phyloP scores from a whole-genome alignment of 2,113 vertebrate genomes.

The Psammodynastes pulverulentus region DNA sequence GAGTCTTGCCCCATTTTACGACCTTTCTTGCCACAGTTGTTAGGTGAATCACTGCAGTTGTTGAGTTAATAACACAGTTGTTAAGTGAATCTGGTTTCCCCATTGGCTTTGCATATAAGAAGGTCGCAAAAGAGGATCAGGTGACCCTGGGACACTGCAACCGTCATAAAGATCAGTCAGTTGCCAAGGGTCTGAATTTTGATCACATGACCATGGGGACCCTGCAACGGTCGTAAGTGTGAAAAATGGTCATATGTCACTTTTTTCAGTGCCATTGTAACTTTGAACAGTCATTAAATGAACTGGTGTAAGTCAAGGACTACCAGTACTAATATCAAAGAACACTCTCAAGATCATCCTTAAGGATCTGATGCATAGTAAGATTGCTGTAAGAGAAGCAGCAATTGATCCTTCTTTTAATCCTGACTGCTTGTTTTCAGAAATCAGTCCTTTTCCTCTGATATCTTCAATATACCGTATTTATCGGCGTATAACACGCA shows the following conservation, averaged over 20 bases:
- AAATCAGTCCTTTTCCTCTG: not conserved
- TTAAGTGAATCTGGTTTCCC: not conserved
- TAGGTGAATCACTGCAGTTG: not conserved
- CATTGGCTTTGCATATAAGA: not conserved
- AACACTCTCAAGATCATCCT: not conserved
- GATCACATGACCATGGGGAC: too few relatives aligned
- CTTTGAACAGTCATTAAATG: not conserved
- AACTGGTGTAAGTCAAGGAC: not conserved
- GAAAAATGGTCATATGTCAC: not conserved
- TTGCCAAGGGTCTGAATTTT: too few relatives aligned
- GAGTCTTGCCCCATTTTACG: not conserved
- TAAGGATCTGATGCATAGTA: not conserved
- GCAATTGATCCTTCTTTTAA: not conserved
- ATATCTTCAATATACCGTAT: too few relatives aligned
- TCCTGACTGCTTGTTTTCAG: not conserved
- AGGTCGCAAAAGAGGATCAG: not conserved
- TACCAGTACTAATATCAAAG: not conserved
- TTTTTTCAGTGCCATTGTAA: not conserved
- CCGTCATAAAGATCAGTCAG: too few relatives aligned
- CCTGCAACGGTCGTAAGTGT: too few relatives aligned
- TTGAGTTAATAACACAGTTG: not conserved
- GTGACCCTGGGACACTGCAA: not conserved
- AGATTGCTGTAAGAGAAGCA: too few relatives aligned
- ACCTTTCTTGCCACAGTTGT: not conserved
- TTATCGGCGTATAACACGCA: too few relatives aligned